Evolutionary conservation across 2,113 vertebrate genomes (phyloP).

Genomic region (Gyps fulvus): DNA sequence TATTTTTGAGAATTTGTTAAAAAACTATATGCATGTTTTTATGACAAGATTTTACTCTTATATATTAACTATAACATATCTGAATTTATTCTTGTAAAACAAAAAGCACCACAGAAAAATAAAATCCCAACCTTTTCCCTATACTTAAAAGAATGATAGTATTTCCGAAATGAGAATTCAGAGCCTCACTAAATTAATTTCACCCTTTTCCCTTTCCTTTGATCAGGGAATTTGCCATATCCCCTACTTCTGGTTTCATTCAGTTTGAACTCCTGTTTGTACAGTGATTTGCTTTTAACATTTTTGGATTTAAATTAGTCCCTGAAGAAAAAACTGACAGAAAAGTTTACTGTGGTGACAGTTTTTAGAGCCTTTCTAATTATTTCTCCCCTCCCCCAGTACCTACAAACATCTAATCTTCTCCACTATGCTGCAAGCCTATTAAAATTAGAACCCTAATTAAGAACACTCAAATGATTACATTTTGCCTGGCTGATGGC

Average conservation of each 20-base stretch:
- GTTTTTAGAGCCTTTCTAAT: background rate
- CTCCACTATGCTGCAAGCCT: background rate
- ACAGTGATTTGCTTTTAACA: background rate
- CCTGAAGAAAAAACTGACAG: background rate
- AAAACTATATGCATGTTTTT: background rate
- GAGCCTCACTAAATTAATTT: background rate
- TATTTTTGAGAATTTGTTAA: background rate
- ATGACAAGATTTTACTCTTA: background rate
- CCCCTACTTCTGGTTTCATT: background rate
- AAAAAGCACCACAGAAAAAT: background rate
- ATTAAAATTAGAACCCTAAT: background rate
- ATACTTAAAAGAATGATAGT: background rate
- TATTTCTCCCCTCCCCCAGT: background rate
- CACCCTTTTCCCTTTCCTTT: background rate
- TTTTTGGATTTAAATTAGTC: background rate
- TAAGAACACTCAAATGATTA: background rate
- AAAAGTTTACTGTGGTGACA: background rate
- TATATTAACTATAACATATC: background rate
- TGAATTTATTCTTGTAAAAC: background rate
- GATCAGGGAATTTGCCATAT: background rate
- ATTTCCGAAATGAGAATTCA: background rate
- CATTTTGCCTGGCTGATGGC: background rate
- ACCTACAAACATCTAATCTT: background rate
- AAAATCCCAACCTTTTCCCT: background rate
- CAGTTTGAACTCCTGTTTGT: background rate